A percentile compares a stretch with the other conserved stretches of the same genome.
phyloP scores from a whole-genome alignment of 2,113 vertebrate genomes.

The Cathartes aura region DNA sequence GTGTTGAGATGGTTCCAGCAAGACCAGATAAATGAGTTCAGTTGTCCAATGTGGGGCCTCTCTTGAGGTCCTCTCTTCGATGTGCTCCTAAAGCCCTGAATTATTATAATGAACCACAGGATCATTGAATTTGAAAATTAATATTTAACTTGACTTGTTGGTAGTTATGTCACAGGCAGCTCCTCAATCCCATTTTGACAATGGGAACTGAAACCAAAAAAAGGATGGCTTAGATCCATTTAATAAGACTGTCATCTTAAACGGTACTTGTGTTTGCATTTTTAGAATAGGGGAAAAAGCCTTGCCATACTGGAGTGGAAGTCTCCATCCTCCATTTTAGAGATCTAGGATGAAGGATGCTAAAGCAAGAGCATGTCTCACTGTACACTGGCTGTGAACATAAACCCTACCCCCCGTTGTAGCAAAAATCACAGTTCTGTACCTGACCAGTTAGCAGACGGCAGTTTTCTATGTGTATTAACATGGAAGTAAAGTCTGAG shows the following conservation, averaged over 20 bases:
- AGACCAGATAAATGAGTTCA: not conserved
- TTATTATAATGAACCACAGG: not conserved
- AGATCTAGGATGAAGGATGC: not conserved
- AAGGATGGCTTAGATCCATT: not conserved
- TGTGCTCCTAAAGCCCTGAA: not conserved
- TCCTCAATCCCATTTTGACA: not conserved
- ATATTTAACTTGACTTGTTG: not conserved
- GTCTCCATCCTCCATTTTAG: not conserved
- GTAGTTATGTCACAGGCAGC: not conserved
- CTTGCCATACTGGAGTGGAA: not conserved
- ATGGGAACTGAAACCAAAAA: not conserved
- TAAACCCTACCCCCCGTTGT: rapidly evolving
- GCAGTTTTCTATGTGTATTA: not conserved
- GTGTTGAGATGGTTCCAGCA: not conserved
- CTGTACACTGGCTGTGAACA: not conserved
- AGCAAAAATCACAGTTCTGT: not conserved
- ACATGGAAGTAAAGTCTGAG: not conserved
- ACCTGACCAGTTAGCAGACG: not conserved
- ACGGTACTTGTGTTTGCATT: rapidly evolving
- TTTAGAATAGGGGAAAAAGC: not conserved
- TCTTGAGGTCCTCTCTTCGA: not conserved
- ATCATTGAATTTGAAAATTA: not conserved
- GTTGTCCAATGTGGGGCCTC: not conserved
- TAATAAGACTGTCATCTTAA: not conserved
- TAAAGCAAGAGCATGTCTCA: not conserved